Conservation (phyloP, 2,797 vertebrate genomes). For the Peromyscus attwateri region DNA sequence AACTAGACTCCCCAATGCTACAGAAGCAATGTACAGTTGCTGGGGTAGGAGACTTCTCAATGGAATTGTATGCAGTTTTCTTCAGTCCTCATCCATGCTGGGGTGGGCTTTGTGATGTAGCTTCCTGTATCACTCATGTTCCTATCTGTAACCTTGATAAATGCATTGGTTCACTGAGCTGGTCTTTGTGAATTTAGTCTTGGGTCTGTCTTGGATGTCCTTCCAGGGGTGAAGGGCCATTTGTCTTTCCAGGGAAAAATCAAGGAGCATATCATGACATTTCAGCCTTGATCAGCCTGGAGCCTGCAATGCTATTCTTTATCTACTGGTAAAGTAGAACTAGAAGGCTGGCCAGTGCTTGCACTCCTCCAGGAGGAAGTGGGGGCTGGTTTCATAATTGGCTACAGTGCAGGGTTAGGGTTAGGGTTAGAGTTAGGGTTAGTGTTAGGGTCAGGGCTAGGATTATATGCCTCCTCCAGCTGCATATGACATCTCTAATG, state of each 20-base stretch:
- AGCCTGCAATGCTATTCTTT: not conserved
- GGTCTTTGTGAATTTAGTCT: not conserved
- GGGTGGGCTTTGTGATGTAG: not conserved
- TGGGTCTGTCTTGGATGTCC: not conserved
- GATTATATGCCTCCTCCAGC: too few species aligned
- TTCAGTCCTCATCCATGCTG: too few species aligned
- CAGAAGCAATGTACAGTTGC: not conserved
- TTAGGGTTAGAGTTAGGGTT: too few species aligned
- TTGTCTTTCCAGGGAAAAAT: not conserved
- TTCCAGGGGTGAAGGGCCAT: not conserved
- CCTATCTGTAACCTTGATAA: not conserved
- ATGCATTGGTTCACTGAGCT: not conserved
- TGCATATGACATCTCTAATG: fast-evolving
- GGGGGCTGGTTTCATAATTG: not conserved
- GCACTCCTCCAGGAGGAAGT: not conserved
- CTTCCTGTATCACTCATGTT: not conserved
- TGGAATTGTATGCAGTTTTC: not conserved
- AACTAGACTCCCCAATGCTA: not conserved
- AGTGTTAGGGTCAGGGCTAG: too few species aligned
- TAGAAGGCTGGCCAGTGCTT: not conserved
- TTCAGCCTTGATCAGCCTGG: not conserved
- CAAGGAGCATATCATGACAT: not conserved
- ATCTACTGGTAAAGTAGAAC: not conserved
- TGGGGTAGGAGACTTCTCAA: not conserved
- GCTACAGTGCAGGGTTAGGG: not conserved